phyloP scores from a whole-genome alignment of 2,888 invertebrate species.

The Acanthosepion lycidas region DNA sequence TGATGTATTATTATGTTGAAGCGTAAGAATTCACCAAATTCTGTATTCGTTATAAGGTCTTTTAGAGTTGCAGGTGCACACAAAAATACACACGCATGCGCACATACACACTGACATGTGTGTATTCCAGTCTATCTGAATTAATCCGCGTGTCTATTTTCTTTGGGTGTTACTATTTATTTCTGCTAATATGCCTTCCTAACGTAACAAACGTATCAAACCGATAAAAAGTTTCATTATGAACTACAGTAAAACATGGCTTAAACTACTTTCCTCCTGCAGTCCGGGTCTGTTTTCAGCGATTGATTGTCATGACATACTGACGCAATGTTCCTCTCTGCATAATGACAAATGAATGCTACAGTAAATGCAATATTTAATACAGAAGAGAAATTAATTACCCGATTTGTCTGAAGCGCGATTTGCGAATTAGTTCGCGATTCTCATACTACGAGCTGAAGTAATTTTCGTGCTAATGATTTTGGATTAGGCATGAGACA shows the following conservation, averaged over 20 bases:
- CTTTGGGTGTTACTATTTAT: background rate
- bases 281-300: background rate
- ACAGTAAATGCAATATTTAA: background rate
- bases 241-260: background rate
- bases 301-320: background rate
- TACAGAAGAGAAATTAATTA: background rate
- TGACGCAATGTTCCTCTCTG: background rate
- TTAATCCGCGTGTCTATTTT: background rate
- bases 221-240: background rate
- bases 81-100: no score
- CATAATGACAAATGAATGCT: background rate
- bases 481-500: background rate
- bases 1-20: no score
- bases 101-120: background rate
- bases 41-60: no score
- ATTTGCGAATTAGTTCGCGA: background rate
- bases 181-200: background rate
- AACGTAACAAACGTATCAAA: background rate
- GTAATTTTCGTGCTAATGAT: background rate
- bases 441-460: background rate
- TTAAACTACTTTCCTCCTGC: background rate
- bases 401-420: background rate
- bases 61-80: no score
- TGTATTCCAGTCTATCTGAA: background rate
- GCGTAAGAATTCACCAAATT: no score